These are phyloP conservation scores for Setipinna tenuifilis DNA, from an alignment of 2,797 vertebrate species.

Conservation along the genomic window DNA sequence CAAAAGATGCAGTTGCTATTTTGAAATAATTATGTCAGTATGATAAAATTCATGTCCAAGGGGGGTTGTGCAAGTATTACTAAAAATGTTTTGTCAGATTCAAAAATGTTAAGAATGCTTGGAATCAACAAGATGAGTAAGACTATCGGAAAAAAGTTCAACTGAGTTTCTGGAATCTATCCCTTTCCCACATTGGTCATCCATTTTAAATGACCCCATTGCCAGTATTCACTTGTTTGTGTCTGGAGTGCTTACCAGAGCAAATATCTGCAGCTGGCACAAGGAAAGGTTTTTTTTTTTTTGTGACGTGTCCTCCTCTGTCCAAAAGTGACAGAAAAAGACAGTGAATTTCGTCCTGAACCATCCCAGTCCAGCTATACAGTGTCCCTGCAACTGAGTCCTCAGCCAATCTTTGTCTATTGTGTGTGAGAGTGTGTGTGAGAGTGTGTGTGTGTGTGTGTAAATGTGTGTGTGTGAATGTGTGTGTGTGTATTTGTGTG, in stretches of 20 bases:
- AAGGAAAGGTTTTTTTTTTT: neutral
- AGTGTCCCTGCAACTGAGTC: neutral
- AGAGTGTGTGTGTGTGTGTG: too few species aligned
- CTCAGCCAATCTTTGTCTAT: conserved; percentile 27
- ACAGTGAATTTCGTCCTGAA: neutral
- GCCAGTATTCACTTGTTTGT: neutral
- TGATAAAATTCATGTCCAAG: neutral
- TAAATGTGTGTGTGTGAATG: too few species aligned
- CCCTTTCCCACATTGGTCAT: neutral
- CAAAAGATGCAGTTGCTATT: neutral
- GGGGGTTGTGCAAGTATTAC: neutral
- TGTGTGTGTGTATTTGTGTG: neutral
- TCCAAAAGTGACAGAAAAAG: neutral
- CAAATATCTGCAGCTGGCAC: neutral
- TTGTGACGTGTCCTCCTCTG: neutral
- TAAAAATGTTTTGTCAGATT: neutral
- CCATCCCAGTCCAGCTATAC: neutral
- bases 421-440: conserved; percentile 28
- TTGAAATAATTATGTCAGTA: neutral
- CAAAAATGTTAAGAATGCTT: neutral
- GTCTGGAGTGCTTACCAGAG: neutral
- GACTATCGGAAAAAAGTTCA: neutral
- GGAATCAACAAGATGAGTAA: neutral
- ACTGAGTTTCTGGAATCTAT: neutral
- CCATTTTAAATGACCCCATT: neutral